phyloP scores from a whole-genome alignment of 2,888 invertebrate species.

The Leptinotarsa peninsularis region DNA sequence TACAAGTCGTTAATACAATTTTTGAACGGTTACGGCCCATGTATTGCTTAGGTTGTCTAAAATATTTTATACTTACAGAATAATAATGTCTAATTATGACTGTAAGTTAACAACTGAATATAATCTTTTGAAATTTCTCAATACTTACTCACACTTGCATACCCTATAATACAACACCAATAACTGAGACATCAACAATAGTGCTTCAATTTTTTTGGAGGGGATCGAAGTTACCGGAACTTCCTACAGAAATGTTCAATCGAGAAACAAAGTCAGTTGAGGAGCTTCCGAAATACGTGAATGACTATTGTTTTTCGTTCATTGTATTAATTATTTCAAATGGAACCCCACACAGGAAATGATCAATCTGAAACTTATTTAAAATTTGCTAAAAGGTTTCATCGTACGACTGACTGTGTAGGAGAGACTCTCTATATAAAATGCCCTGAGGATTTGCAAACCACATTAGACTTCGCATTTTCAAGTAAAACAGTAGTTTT shows the following conservation, averaged over 20 bases:
- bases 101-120: no score
- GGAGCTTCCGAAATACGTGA: constrained; percentile 6
- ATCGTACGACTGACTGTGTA: constrained; percentile 13
- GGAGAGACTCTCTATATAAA: constrained; percentile 14
- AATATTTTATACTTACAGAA: no score
- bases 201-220: no score
- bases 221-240: no score
- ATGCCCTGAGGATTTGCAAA: background rate
- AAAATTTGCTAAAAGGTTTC: constrained; percentile 2
- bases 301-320: background rate
- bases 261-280: background rate
- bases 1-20: no score
- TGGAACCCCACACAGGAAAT: background rate
- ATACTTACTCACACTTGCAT: no score
- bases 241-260: background rate
- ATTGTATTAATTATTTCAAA: background rate
- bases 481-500: background rate
- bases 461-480: constrained; percentile 1
- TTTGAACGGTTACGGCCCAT: no score
- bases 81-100: no score
- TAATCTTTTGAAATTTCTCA: no score
- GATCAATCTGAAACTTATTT: background rate
- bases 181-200: background rate
- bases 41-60: no score
- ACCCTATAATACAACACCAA: background rate